phyloP scores from a whole-genome alignment of 37 sponge, comb jelly and placozoan genomes.

The Tethya wilhelma region DNA sequence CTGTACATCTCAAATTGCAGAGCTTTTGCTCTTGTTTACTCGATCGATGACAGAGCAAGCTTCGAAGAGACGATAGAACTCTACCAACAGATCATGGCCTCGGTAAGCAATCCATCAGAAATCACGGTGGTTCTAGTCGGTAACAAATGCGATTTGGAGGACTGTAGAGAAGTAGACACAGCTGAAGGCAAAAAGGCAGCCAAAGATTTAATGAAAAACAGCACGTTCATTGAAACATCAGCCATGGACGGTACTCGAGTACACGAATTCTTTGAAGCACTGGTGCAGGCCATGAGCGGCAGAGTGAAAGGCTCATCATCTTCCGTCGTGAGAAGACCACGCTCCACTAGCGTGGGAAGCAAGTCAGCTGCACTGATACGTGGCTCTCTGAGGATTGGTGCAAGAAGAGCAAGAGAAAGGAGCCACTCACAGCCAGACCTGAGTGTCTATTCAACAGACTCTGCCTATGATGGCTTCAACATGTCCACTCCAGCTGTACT shows the following conservation, averaged over 20 bases:
- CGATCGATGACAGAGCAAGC: slow-evolving; percentile 73
- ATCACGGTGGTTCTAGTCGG: slow-evolving; percentile 72
- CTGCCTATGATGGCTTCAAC: background rate
- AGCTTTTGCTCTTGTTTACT: slow-evolving; percentile 80
- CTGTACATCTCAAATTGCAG: slow-evolving; percentile 78
- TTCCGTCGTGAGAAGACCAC: slow-evolving; percentile 1
- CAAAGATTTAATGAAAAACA: slow-evolving; percentile 54
- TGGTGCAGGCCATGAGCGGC: slow-evolving; percentile 56
- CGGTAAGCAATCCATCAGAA: slow-evolving; percentile 24
- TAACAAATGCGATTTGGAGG: slow-evolving; percentile 76
- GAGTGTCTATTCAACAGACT: slow-evolving; percentile 40
- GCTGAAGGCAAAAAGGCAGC: slow-evolving; percentile 68
- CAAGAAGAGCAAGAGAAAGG: slow-evolving; percentile 22
- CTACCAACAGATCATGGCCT: slow-evolving; percentile 64
- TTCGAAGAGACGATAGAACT: slow-evolving; percentile 73
- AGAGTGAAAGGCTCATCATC: background rate
- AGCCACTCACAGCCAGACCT: slow-evolving; percentile 67
- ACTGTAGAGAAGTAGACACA: slow-evolving; percentile 52
- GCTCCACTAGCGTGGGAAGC: slow-evolving; percentile 4
- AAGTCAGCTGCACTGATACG: slow-evolving; percentile 8
- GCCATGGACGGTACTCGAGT: slow-evolving; percentile 80
- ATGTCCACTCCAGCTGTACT: background rate
- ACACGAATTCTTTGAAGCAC: slow-evolving; percentile 61
- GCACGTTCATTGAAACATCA: slow-evolving; percentile 79
- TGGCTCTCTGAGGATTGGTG: slow-evolving; percentile 44